Percentiles rank a stretch among this genome's conserved stretches.
phyloP scores from a whole-genome alignment of 2,888 invertebrate species.

The Polietes domitor region DNA sequence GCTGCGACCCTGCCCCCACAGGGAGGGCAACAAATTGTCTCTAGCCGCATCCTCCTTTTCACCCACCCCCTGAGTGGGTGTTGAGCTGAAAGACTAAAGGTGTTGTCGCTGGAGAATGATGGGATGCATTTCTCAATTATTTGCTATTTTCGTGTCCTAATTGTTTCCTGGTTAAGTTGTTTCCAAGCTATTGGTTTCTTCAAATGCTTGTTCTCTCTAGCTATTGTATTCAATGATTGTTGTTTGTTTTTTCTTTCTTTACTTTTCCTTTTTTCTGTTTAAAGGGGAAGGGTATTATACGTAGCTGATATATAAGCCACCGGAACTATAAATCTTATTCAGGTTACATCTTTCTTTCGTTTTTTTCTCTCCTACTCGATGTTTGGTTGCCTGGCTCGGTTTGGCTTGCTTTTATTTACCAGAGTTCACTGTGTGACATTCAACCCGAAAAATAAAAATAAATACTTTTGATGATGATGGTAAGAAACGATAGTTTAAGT shows the following conservation, averaged over 20 bases:
- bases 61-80: neutral
- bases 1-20: neutral
- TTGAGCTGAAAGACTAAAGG: neutral
- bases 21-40: neutral
- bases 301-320: neutral
- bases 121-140: conserved; percentile 56
- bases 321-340: conserved; percentile 48
- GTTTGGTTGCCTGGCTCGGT: neutral
- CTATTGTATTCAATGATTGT: conserved; percentile 18
- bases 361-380: conserved; percentile 35
- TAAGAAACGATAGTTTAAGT: neutral
- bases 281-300: too few relatives aligned
- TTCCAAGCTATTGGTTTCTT: conserved; percentile 40
- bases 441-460: neutral
- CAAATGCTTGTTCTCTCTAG: neutral
- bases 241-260: neutral
- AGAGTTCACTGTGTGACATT: neutral
- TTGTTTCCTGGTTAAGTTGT: conserved; percentile 55
- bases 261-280: conserved; percentile 1
- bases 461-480: neutral
- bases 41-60: too few relatives aligned
- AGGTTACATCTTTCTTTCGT: conserved; percentile 16
- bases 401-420: neutral
- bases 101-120: neutral
- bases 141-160: conserved; percentile 52